These are phyloP conservation scores for Pristionchus exspectatus DNA, from an alignment of 2,888 invertebrate species.

Conservation along the genomic window DNA sequence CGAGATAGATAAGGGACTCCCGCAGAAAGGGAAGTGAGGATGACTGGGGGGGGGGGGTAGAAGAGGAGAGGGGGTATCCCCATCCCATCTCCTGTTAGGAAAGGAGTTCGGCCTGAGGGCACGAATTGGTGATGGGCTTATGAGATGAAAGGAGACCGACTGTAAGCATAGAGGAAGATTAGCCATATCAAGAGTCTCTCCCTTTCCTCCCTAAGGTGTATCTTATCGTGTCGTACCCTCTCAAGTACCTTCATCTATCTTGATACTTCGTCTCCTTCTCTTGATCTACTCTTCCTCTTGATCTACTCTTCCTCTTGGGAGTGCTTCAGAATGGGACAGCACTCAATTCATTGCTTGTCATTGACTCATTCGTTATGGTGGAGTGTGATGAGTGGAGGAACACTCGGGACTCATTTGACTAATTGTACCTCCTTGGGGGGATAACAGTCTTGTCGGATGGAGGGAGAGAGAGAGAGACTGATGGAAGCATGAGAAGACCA, in stretches of 20 bases:
- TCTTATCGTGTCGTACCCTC: conserved; percentile 35
- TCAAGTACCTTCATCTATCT: neutral
- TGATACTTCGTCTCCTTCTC: neutral
- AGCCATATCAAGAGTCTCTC: conserved; percentile 21
- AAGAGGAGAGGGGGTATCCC: neutral
- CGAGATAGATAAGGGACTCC: conserved; percentile 43
- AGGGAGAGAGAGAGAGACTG: neutral
- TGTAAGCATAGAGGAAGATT: conserved; percentile 16
- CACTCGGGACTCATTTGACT: conserved; percentile 48
- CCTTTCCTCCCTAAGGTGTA: neutral
- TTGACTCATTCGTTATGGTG: conserved; percentile 38
- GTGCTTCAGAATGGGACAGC: neutral
- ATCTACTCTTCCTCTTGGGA: neutral
- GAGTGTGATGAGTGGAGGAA: conserved; percentile 31
- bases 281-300: neutral
- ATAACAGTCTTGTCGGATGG: neutral
- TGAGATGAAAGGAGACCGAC: conserved; percentile 36
- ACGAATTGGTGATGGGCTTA: neutral
- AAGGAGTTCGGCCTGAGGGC: conserved; percentile 29
- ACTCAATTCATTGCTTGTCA: conserved; percentile 43
- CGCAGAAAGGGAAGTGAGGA: conserved; percentile 42
- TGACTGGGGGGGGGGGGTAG: conserved; percentile 17
- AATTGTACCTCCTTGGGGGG: conserved; percentile 10
- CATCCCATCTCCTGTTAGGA: neutral
- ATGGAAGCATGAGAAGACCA: conserved; percentile 32